These are phyloP conservation scores for Nemopilema nomurai DNA, from an alignment of 30 jellyfish, hydroid and myxozoan genomes.

Conservation along the genomic window DNA sequence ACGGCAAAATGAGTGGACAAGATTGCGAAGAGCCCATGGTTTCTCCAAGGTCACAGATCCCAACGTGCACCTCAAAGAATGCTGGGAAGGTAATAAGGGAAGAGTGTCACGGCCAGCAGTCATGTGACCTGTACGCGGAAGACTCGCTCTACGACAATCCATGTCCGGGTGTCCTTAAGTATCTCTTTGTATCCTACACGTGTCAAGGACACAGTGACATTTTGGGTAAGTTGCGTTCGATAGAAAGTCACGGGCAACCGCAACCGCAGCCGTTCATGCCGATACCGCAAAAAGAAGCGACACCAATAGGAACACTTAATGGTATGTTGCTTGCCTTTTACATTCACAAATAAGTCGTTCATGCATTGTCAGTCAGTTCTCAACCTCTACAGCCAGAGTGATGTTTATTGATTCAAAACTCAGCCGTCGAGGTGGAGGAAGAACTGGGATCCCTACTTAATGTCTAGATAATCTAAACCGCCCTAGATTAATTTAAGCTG, in stretches of 20 bases:
- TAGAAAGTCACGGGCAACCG: slow-evolving; percentile 23
- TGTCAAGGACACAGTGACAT: slow-evolving; percentile 91
- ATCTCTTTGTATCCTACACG: slow-evolving; percentile 89
- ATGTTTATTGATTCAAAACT: too few species aligned
- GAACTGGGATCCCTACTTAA: too few species aligned
- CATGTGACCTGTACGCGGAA: slow-evolving; percentile 96
- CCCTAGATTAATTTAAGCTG: too few species aligned
- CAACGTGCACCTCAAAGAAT: slow-evolving; percentile 89
- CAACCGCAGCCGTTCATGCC: neutral
- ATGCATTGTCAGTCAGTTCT: too few species aligned
- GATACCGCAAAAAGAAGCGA: slow-evolving; percentile 4
- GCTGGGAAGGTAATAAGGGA: slow-evolving; percentile 83
- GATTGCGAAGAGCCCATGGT: slow-evolving; percentile 93
- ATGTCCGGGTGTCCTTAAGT: slow-evolving; percentile 90
- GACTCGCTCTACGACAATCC: slow-evolving; percentile 91
- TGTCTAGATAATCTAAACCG: too few species aligned
- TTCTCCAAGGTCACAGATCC: slow-evolving; percentile 82
- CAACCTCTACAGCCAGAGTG: too few species aligned
- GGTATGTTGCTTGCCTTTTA: too few species aligned
- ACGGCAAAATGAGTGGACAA: slow-evolving; percentile 98
- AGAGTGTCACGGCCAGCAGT: slow-evolving; percentile 97
- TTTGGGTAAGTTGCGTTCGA: slow-evolving; percentile 64
- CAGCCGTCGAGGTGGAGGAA: too few species aligned
- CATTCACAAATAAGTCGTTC: too few species aligned
- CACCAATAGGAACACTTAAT: slow-evolving; percentile 42